Base-by-base conservation (phyloP, 1,140 invertebrate species). In the Zaprionus camerounensis region DNA sequence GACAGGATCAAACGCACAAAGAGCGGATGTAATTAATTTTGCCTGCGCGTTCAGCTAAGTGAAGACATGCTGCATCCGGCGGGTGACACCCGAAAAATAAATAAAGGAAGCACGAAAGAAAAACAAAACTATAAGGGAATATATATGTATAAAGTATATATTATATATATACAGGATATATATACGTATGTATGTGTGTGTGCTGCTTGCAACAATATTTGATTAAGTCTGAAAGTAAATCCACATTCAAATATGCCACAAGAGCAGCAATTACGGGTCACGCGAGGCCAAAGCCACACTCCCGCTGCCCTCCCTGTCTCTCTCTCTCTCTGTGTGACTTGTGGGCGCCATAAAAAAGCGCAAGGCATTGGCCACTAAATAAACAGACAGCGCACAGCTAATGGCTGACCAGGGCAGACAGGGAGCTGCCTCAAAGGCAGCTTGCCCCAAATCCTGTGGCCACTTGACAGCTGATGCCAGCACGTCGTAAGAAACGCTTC, bases 21-120 rank as follows among this genome's bases (percentile, higher is more conserved):
- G 65, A 71, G 85, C 83, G 84, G 85, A 90, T 79, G 81, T 87
- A 88, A 88, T 88, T 88, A 90, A 88, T 90, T 90, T 79, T 74
- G 55, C 31, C 64, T 57, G 26, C 34, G 62, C 68, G 49, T 49
- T 57, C 63, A 71, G 34, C 70, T 38, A 51, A 66, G 66, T 68
- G 78, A 63, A 53, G 75, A 71, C 78, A 76, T 38, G 68, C 77
- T 87, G 84, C 83, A 88, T 80, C 84, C 77, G 76, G 66, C 58
- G 53, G 59, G 26, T 61, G 71, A 73, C 71, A 68, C 46, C 44
- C 55, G 15, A 63, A 61, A 61, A 26, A 26, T 26, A 46, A 56
- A 38, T 38, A n/a, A 12, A 26, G 7, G 22, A 55, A 28, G 22
- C 20, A n/a, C 13, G 13, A 55, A 56, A 41, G 15, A 24, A 20